phyloP scores from a whole-genome alignment of 2,113 vertebrate genomes.

The Archilochus colubris region DNA sequence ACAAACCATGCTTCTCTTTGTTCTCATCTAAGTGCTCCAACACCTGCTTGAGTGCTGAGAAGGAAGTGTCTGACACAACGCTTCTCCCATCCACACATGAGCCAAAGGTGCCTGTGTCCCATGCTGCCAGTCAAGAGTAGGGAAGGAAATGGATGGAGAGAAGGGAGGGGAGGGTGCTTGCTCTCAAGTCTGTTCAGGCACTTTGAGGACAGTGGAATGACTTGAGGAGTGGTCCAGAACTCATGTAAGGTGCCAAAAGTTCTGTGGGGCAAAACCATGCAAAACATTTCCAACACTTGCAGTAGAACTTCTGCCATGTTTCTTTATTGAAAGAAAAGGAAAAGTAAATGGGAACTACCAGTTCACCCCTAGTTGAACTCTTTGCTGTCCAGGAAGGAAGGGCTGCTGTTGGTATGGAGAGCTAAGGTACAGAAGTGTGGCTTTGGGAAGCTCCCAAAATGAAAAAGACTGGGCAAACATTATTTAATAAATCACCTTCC shows the following conservation, averaged over 20 bases:
- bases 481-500: background rate
- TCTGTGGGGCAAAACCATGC: background rate
- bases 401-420: background rate
- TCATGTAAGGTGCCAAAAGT: background rate
- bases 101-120: background rate
- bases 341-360: background rate
- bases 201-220: background rate
- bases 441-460: background rate
- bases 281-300: background rate
- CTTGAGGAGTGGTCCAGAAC: background rate
- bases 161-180: slow-evolving; percentile 5
- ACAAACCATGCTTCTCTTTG: slow-evolving; percentile 67
- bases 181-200: background rate
- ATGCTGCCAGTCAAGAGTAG: background rate
- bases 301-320: background rate
- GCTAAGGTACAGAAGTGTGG: background rate
- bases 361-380: background rate
- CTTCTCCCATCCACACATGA: background rate
- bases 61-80: background rate
- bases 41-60: background rate
- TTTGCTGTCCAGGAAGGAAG: background rate
- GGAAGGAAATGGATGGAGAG: background rate
- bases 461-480: background rate
- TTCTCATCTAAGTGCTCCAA: slow-evolving; percentile 39
- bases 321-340: background rate